Conservation (phyloP, 2,888 invertebrate species). For the Neoitamus cyanurus region DNA sequence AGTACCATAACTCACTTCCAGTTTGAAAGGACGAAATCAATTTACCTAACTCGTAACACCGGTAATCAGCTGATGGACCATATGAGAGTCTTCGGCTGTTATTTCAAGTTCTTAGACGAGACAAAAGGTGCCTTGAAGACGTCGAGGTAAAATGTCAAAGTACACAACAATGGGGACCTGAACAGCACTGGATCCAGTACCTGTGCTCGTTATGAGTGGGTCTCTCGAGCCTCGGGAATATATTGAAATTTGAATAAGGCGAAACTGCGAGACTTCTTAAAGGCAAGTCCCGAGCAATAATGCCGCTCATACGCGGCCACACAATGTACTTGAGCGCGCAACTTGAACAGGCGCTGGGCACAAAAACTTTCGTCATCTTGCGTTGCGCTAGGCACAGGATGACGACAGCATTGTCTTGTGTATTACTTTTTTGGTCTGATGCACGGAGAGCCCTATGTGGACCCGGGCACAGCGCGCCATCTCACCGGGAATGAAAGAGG, state of each 20-base stretch:
- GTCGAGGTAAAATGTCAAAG: slow-evolving; percentile 49
- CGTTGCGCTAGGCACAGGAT: slow-evolving; percentile 22
- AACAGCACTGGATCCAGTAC: slow-evolving; percentile 41
- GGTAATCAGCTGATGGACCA: slow-evolving; percentile 52
- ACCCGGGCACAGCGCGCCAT: slow-evolving; percentile 30
- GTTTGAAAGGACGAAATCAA: slow-evolving; percentile 47
- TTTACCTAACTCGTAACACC: slow-evolving; percentile 38
- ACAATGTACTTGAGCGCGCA: slow-evolving; percentile 29
- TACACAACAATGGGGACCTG: slow-evolving; percentile 41
- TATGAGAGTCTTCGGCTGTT: slow-evolving; percentile 30
- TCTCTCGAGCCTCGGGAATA: slow-evolving; percentile 38
- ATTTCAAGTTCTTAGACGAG: slow-evolving; percentile 36
- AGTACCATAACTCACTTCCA: slow-evolving; percentile 49
- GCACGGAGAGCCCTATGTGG: slow-evolving; percentile 30
- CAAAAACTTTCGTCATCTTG: slow-evolving; percentile 25
- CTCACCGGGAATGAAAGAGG: slow-evolving; percentile 47
- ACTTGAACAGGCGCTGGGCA: slow-evolving; percentile 8
- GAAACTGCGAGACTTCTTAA: slow-evolving; percentile 37
- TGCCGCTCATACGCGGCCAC: background rate
- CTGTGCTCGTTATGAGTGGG: slow-evolving; percentile 49
- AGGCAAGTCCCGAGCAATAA: slow-evolving; percentile 19
- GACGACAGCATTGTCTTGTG: slow-evolving; percentile 38
- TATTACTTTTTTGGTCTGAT: slow-evolving; percentile 28
- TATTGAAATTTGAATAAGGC: slow-evolving; percentile 52
- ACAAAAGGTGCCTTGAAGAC: slow-evolving; percentile 20